A percentile compares a stretch with the other conserved stretches of the same genome.
These are phyloP conservation scores for Drosophila acutilabella DNA, from an alignment of 2,888 invertebrate species.

Conservation along the genomic window DNA sequence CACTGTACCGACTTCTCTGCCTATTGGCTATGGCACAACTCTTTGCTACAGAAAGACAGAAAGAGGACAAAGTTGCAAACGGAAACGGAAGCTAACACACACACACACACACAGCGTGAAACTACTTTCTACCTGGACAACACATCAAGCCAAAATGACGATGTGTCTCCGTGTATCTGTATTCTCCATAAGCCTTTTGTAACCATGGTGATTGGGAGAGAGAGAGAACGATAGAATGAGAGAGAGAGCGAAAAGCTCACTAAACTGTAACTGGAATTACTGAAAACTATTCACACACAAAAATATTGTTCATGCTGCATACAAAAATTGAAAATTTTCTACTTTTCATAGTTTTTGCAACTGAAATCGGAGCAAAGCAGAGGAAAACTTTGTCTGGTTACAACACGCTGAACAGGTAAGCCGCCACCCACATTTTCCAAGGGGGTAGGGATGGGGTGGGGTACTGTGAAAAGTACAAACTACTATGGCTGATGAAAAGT, in stretches of 20 bases:
- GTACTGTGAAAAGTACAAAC: conserved; percentile 10
- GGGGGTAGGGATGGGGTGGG: not conserved
- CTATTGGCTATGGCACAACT: not conserved
- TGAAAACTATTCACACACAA: conserved; percentile 72
- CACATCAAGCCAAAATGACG: conserved; percentile 37
- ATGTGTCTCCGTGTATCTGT: conserved; percentile 31
- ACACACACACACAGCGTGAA: not conserved
- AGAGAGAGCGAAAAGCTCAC: not conserved
- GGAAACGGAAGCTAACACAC: conserved; percentile 75
- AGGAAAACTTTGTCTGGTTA: conserved; percentile 60
- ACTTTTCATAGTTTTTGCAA: conserved; percentile 34
- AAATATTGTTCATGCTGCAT: conserved; percentile 58
- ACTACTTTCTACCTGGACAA: conserved; percentile 46
- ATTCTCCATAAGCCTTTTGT: conserved; percentile 56
- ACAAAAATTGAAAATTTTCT: conserved; percentile 66
- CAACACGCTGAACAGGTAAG: conserved; percentile 49
- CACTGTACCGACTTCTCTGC: conserved; percentile 13
- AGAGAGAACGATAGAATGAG: not conserved
- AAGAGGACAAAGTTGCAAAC: conserved; percentile 73
- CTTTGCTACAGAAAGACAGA: not conserved
- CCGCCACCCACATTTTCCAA: conserved; percentile 1
- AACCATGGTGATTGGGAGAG: conserved; percentile 42
- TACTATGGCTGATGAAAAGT: conserved; percentile 72
- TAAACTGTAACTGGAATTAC: conserved; percentile 79
- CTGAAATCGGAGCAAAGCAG: conserved; percentile 59